These are phyloP conservation scores for Mamestra brassicae DNA, from an alignment of 2,888 invertebrate genomes.

Conservation along the genomic window DNA sequence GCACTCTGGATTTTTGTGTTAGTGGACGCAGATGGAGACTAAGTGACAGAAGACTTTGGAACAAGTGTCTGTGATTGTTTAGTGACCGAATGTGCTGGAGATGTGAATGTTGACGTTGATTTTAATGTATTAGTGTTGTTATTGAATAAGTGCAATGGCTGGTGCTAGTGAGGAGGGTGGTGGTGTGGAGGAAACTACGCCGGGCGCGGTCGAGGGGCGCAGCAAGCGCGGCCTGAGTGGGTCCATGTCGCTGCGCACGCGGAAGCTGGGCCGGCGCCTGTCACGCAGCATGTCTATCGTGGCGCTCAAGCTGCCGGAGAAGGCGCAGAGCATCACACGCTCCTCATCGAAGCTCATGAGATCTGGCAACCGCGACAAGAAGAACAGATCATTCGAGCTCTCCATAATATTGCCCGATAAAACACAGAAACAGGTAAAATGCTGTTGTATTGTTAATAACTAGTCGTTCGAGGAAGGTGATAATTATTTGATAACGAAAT, in stretches of 20 bases:
- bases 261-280: conserved; percentile 88
- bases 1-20: conserved; percentile 76
- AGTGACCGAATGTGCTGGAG: conserved; percentile 80
- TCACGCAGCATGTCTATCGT: conserved; percentile 91
- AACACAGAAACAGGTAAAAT: conserved; percentile 91
- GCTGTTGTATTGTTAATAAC: conserved; percentile 17
- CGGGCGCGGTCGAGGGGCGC: conserved; percentile 71
- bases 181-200: conserved; percentile 76
- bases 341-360: conserved; percentile 91
- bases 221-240: conserved; percentile 86
- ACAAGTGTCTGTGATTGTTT: conserved; percentile 77
- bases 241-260: conserved; percentile 88
- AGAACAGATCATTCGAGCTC: conserved; percentile 91
- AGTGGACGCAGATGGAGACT: conserved; percentile 71
- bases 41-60: conserved; percentile 81
- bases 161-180: conserved; percentile 85
- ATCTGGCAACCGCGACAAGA: conserved; percentile 90
- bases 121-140: conserved; percentile 72
- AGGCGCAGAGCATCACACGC: conserved; percentile 91
- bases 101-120: conserved; percentile 85
- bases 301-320: conserved; percentile 89
- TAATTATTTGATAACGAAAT: conserved; percentile 54
- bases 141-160: conserved; percentile 84
- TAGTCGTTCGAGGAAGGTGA: conserved; percentile 24
- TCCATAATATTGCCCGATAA: conserved; percentile 92